Evolutionary conservation across 2,888 invertebrate genomes (phyloP), one percentile per base, ranked within the genome.

Genomic region (Morinoia aosen): DNA sequence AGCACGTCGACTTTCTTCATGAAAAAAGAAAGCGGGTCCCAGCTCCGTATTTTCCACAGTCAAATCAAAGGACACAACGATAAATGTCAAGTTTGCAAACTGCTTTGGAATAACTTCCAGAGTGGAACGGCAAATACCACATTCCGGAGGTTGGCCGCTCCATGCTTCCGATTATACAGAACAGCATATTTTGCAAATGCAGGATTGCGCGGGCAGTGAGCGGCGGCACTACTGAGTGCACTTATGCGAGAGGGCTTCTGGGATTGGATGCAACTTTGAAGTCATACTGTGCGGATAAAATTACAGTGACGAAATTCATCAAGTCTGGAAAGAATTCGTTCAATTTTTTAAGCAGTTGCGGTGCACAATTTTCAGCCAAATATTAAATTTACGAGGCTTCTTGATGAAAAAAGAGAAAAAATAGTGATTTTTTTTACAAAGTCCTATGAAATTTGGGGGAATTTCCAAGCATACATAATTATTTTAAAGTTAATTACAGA

Each of bases 51-150:
- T 14, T 76, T 76, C 76, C 7, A 3, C 19, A 19, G 90, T 90
- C 93, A 57, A 56, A 93, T 93, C n/a, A 93, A 57, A 57, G 93
- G 25, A 57, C 25, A 56, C 57, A 19, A 93, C 93, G 48, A 93
- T 93, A 93, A 93, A 57, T 19, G 93, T 12, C 93, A 57, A 93
- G 93, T 57, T 33, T 57, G 93, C 57, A n/a, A 57, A 93, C 57
- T 57, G 58, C 56, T 93, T 57, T 56, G 93, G 93, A 93, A 93
- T 93, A 57, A 93, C 93, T 57, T 93, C 10, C 57, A 48, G 93
- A 93, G 93, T 33, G 57, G 33, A 93, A n/a, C 57, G 8, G 48
- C 40, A 14, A 14, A 90, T 11, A 16, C 48, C 11, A 14, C 40
- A 10, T 48, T 90, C 10, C 48, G 11, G 48, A 39, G 10, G 90